phyloP scores from a whole-genome alignment of 2,113 vertebrate species.

The Willisornis vidua region DNA sequence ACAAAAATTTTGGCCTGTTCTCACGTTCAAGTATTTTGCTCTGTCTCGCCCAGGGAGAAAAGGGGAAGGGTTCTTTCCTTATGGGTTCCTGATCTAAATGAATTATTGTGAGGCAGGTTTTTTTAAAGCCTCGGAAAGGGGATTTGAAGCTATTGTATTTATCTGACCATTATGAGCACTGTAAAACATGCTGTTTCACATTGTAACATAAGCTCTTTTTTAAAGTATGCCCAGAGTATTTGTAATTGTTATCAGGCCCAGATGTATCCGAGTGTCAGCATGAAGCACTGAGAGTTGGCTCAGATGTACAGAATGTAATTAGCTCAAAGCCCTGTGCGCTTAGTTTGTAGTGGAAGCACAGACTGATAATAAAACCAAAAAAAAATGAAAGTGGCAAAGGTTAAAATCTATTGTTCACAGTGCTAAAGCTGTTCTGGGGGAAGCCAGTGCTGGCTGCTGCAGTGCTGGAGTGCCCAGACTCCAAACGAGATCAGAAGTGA shows the following conservation, averaged over 20 bases:
- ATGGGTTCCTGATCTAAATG: slow-evolving; percentile 64
- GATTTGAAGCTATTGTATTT: slow-evolving; percentile 72
- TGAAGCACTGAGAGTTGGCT: slow-evolving; percentile 73
- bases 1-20: slow-evolving; percentile 22
- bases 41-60: background rate
- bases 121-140: slow-evolving; percentile 23
- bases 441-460: slow-evolving; percentile 3
- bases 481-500: slow-evolving; percentile 51
- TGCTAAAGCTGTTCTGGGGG: slow-evolving; percentile 54
- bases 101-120: slow-evolving; percentile 54
- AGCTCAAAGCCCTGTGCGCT: slow-evolving; percentile 69
- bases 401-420: slow-evolving; percentile 70
- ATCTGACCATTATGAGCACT: slow-evolving; percentile 70
- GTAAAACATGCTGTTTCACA: slow-evolving; percentile 77
- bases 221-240: slow-evolving; percentile 77
- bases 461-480: slow-evolving; percentile 21
- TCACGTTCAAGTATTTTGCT: slow-evolving; percentile 43
- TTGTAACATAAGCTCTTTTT: slow-evolving; percentile 77
- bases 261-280: slow-evolving; percentile 77
- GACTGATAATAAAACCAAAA: slow-evolving; percentile 76
- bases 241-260: slow-evolving; percentile 82
- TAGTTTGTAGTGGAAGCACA: slow-evolving; percentile 66
- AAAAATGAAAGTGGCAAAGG: slow-evolving; percentile 73
- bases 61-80: slow-evolving; percentile 52
- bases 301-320: slow-evolving; percentile 74